Conservation (phyloP, 2,888 invertebrate genomes). For the Melinaea menophilus region DNA sequence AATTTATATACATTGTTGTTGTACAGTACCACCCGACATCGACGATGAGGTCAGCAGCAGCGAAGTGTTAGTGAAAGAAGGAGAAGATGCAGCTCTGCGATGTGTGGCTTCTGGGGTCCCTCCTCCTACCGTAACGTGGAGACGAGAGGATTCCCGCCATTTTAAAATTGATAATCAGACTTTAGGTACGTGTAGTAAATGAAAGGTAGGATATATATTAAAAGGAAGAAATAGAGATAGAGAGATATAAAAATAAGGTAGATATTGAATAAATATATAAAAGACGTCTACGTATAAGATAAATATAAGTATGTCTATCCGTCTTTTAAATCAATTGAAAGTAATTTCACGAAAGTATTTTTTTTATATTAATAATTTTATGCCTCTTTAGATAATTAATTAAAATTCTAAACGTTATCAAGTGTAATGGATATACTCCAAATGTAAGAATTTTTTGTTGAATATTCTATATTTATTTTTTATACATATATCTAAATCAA, state of each 20-base stretch:
- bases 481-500: too few species aligned
- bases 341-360: too few species aligned
- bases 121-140: conserved; percentile 87
- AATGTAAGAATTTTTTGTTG: too few species aligned
- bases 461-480: too few species aligned
- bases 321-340: too few species aligned
- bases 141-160: conserved; percentile 84
- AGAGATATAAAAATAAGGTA: not conserved
- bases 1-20: conserved; percentile 9
- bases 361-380: too few species aligned
- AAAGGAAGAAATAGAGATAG: not conserved
- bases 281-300: too few species aligned
- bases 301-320: too few species aligned
- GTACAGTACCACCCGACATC: conserved; percentile 86
- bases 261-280: too few species aligned
- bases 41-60: conserved; percentile 86
- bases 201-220: not conserved
- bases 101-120: conserved; percentile 91
- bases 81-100: conserved; percentile 84
- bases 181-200: conserved; percentile 46
- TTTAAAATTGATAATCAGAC: conserved; percentile 73
- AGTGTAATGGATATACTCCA: too few species aligned
- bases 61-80: conserved; percentile 87
- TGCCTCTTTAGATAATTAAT: too few species aligned
- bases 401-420: too few species aligned